phyloP scores from a whole-genome alignment of 2,888 invertebrate species.

The Lithodes maja region DNA sequence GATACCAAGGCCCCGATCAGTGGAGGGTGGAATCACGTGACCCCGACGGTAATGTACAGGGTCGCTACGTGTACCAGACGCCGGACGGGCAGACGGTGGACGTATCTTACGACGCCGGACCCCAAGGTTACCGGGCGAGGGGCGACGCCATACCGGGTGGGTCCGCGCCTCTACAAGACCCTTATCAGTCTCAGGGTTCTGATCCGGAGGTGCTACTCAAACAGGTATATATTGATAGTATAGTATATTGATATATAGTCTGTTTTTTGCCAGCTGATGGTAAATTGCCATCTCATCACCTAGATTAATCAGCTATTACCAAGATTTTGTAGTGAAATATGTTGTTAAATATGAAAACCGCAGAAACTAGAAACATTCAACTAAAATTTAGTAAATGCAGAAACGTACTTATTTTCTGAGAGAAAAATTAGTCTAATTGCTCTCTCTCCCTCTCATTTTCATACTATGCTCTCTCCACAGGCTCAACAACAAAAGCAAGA shows the following conservation, averaged over 20 bases:
- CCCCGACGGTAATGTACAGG: slow-evolving; percentile 48
- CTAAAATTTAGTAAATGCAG: too few species aligned
- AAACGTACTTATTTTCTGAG: neutral
- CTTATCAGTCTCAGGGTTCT: neutral
- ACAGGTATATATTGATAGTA: neutral
- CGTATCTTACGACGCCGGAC: slow-evolving; percentile 57
- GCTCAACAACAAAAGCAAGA: neutral
- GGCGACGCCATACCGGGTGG: slow-evolving; percentile 61
- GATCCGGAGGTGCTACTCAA: neutral
- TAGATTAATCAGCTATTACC: too few species aligned
- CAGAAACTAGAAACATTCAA: too few species aligned
- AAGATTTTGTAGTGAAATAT: too few species aligned
- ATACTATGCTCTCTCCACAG: too few species aligned
- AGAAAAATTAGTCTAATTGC: neutral
- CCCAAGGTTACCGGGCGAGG: slow-evolving; percentile 48
- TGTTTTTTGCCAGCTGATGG: too few species aligned
- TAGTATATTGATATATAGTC: too few species aligned
- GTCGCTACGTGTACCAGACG: slow-evolving; percentile 56
- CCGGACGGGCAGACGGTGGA: slow-evolving; percentile 62
- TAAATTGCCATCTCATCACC: too few species aligned
- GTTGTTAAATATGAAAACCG: too few species aligned
- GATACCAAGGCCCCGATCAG: slow-evolving; percentile 59
- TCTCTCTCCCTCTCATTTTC: too few species aligned
- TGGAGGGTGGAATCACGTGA: slow-evolving; percentile 65
- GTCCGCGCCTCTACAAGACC: slow-evolving; percentile 25